phyloP scores from a whole-genome alignment of 2,888 invertebrate genomes.

The Sinodicranocentrus sp. region DNA sequence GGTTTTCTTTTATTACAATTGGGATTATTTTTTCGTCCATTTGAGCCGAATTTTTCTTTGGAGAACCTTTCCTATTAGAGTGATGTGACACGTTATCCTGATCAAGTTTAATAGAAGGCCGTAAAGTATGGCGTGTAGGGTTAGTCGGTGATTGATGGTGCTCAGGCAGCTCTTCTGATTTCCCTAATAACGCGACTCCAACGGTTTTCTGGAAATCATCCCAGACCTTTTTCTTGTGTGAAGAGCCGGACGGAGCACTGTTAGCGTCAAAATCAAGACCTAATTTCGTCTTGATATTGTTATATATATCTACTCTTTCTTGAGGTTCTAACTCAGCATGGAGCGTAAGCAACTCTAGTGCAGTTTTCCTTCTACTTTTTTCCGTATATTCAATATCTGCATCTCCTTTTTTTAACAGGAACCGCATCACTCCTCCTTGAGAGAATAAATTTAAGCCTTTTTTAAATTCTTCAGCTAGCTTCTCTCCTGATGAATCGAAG shows the following conservation, averaged over 20 bases:
- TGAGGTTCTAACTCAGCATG: constrained; percentile 15
- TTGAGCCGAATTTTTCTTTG: no score
- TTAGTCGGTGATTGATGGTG: no score
- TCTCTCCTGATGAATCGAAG: neutral
- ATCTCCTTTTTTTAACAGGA: constrained; percentile 14
- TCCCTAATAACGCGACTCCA: constrained; percentile 27
- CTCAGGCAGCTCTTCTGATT: constrained; percentile 22
- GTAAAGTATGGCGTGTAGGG: no score
- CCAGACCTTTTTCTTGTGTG: constrained; percentile 19
- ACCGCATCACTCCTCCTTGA: constrained; percentile 33
- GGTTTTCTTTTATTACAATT: no score
- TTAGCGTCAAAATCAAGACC: constrained; percentile 32
- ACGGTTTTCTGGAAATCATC: constrained; percentile 40
- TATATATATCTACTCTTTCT: constrained; percentile 41
- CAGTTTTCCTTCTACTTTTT: constrained; percentile 20
- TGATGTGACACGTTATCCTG: no score
- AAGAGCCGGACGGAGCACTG: neutral
- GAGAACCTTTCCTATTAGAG: no score
- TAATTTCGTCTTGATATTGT: constrained; percentile 20
- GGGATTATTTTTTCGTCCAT: no score
- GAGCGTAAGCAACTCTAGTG: constrained; percentile 15
- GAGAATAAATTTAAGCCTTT: constrained; percentile 26
- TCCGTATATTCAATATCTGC: neutral
- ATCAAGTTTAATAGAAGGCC: no score
- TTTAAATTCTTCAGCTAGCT: neutral